Evolutionary conservation across 2,797 vertebrate genomes (phyloP).

Genomic region (Ctenopoma multispine): DNA sequence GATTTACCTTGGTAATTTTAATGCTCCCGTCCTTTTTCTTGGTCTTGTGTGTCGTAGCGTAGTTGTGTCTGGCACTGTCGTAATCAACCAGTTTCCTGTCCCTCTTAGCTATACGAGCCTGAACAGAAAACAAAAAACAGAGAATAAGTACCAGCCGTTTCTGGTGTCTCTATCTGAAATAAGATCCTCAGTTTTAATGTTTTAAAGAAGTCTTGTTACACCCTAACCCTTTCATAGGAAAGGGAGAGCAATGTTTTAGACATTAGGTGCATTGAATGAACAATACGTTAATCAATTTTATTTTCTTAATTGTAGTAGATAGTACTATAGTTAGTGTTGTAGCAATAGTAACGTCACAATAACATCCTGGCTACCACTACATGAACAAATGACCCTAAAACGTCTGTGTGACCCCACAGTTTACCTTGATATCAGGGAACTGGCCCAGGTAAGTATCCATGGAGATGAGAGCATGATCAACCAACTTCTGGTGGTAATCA

Average conservation of each 20-base stretch:
- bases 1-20: slow-evolving; percentile 91
- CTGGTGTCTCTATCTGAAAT: neutral
- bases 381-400: neutral
- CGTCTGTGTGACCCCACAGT: neutral
- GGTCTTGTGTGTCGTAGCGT: slow-evolving; percentile 91
- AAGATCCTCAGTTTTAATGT: neutral
- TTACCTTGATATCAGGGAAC: slow-evolving; percentile 98
- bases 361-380: neutral
- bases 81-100: slow-evolving; percentile 97
- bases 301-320: too few species aligned
- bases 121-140: neutral
- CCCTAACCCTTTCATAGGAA: too few species aligned
- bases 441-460: slow-evolving; percentile 99
- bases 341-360: neutral
- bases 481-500: slow-evolving; percentile 98
- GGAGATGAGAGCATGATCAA: slow-evolving; percentile 97
- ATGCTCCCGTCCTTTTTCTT: slow-evolving; percentile 93
- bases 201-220: neutral
- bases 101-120: slow-evolving; percentile 96
- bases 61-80: slow-evolving; percentile 96
- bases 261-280: too few species aligned
- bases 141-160: neutral
- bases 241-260: too few species aligned
- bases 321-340: too few species aligned
- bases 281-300: too few species aligned